Evolutionary conservation across 2,113 vertebrate species (phyloP), one percentile per base, ranked within the genome.

Genomic region (Phyllopteryx taeniolatus): DNA sequence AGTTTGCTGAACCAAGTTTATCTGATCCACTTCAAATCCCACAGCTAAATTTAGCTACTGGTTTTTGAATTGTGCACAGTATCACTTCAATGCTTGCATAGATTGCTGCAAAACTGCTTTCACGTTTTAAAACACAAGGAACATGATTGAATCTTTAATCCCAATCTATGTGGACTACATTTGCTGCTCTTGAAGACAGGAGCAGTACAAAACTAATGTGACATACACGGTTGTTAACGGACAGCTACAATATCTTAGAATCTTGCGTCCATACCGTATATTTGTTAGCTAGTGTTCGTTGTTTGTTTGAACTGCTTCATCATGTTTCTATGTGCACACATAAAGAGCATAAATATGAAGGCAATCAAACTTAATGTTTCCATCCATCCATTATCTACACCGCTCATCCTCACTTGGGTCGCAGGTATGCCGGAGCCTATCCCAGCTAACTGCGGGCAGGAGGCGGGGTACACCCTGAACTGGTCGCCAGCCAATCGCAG

Each of bases 241-340:
- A 44, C 19, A 13, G 33, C 11, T 31, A 73, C 53, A 63, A 33
- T 59, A 1, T 31, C 22, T 1, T 20, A 33, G 61, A 51, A 64
- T 13, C 35, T 70, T 61, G 17, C 33, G 11, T 39, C 31, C 44
- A 22, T 7, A 31, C 17, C 4, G 42, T 44, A 15, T 44, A 44
- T 56, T 63, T 20, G 19, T n/a, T 63, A 63, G 19, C 19, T 43
- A 20, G 35, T 42, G 8, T 42, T 43, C 4, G 62, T 64, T 17
- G 33, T 59, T 59, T 72, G 46, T 71, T 12, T 2, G 8, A 43
- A 8, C 47, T 65, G 14, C 69, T 68, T 76, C 8, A 53, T 75
- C 0, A n/a, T 33, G 11, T 70, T 71, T 64, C 67, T 19, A 72
- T 68, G 39, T 69, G 73, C 67, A 54, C 44, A 69, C 33, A 65